Evolutionary conservation across 2,888 invertebrate genomes (phyloP).

Genomic region (Dascillus cervinus): DNA sequence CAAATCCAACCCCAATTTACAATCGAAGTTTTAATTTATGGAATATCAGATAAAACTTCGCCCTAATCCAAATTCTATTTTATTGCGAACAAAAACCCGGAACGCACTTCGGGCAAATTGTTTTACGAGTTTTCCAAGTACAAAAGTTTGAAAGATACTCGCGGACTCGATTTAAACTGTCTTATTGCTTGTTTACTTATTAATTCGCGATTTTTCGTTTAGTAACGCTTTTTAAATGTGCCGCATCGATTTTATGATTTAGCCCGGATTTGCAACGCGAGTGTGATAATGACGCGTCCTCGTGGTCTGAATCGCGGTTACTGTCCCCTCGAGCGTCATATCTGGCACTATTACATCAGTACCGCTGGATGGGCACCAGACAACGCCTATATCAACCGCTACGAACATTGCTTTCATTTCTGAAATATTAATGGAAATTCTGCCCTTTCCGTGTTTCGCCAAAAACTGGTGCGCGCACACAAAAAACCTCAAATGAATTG

Average conservation of each 20-base stretch:
- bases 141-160: slow-evolving; percentile 10
- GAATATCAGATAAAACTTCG: slow-evolving; percentile 21
- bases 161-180: no score
- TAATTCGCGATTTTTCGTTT: no score
- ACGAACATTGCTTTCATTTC: slow-evolving; percentile 15
- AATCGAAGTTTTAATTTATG: slow-evolving; percentile 20
- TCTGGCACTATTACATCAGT: slow-evolving; percentile 17
- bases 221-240: no score
- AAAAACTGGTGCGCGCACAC: no score
- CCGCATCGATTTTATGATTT: slow-evolving; percentile 18
- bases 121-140: slow-evolving; percentile 11
- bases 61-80: slow-evolving; percentile 14
- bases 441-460: no score
- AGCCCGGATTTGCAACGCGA: slow-evolving; percentile 17
- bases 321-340: slow-evolving; percentile 20
- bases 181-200: no score
- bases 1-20: slow-evolving; percentile 12
- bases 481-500: no score
- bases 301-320: slow-evolving; percentile 18
- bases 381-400: slow-evolving; percentile 13
- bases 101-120: slow-evolving; percentile 13
- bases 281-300: slow-evolving; percentile 17
- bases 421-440: no score
- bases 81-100: slow-evolving; percentile 12
- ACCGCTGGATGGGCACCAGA: slow-evolving; percentile 12